Evolutionary conservation across 2,113 vertebrate species (phyloP), one percentile per base, ranked within the genome.

Genomic region (Laterallus jamaicensis): DNA sequence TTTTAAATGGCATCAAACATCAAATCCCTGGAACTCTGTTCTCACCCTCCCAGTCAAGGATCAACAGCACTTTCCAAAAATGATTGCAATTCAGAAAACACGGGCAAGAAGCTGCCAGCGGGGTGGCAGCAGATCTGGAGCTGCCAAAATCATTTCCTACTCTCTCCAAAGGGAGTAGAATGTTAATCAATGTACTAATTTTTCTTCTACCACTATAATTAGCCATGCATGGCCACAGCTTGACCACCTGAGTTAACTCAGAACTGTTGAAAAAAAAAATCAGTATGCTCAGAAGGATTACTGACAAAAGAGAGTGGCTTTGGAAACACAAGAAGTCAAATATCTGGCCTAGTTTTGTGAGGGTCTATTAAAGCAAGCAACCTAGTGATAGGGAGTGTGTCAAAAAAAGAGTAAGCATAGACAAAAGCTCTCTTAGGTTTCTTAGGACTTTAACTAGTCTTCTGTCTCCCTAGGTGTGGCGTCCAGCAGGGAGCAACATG

Each of bases 131-230:
- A 59, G 56, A 71, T 71, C 81, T 84, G 60, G 66, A 85, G 42
- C 77, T 91, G 85, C 82, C 78, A 68, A 87, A 91, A 58, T 42
- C 0, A 1, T 82, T 88, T 90, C 47, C 76, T 19, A 10, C 39
- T 15, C 44, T 93, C 63, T 92, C 35, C 88, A 92, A 94, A 92
- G 67, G 75, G 79, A 88, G 22, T n/a, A 80, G 67, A 69, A 62
- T 85, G 35, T 93, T 82, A 82, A 94, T 90, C 62, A 85, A 42
- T 32, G 58, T n/a, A 28, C 75, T 81, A 4, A 2, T 40, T 92
- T 96, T 92, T 71, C 67, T 92, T 59, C 63, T 77, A 92, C 55
- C 63, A 15, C 49, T 88, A 12, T 70, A 73, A 93, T 90, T 77
- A 95, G 59, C 76, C 50, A 22, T 86, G 86, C 86, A 40, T 31